Conservation (phyloP, 1,140 invertebrate species). For the Nephila pilipes region DNA sequence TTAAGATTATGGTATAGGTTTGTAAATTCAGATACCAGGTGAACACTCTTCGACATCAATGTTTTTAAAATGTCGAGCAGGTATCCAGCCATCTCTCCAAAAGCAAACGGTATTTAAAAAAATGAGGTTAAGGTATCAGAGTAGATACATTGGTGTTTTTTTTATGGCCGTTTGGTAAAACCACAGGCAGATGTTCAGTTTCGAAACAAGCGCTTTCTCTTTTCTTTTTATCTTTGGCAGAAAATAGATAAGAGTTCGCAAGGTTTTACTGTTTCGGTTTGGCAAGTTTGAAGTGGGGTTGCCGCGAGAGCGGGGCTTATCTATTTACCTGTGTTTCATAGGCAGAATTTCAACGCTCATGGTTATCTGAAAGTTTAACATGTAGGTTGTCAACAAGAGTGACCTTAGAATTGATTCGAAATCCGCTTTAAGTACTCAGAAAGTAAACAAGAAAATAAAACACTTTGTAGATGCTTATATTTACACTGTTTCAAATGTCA, state of each 20-base stretch:
- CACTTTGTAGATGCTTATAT: not conserved
- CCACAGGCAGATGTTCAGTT: slow-evolving; percentile 20
- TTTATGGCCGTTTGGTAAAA: not conserved
- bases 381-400: not conserved
- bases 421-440: not conserved
- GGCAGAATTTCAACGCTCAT: not conserved
- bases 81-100: not conserved
- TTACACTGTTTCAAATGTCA: no score
- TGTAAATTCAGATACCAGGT: not conserved
- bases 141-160: not conserved
- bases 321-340: not conserved
- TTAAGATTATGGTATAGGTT: not conserved
- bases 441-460: not conserved
- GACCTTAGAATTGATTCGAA: not conserved
- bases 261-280: not conserved
- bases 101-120: not conserved
- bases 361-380: not conserved
- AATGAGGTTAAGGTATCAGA: not conserved
- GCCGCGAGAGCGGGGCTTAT: not conserved
- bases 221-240: not conserved
- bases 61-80: not conserved
- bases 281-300: not conserved
- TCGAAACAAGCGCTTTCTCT: not conserved
- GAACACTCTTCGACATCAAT: not conserved
- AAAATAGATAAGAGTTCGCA: not conserved